Conservation (phyloP, 2,797 vertebrate genomes). For the Esox lucius region DNA sequence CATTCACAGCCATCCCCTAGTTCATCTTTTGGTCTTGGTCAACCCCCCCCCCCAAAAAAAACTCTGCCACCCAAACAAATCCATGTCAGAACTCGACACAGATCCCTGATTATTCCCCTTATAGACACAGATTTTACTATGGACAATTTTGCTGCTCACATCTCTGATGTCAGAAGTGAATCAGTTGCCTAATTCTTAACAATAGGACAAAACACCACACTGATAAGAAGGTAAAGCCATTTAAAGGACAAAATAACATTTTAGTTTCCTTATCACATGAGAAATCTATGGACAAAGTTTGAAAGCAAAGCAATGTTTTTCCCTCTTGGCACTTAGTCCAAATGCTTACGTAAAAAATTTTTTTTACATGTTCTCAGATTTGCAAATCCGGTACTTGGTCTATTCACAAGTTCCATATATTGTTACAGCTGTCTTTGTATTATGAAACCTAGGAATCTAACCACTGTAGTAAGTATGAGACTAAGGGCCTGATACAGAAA, state of each 20-base stretch:
- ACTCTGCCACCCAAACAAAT: conserved; percentile 31
- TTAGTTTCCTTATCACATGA: no score
- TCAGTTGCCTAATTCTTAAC: conserved; percentile 13
- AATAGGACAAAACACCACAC: conserved; percentile 17
- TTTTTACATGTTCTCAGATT: no score
- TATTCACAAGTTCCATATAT: background rate
- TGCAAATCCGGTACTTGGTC: background rate
- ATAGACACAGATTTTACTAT: conserved; percentile 56
- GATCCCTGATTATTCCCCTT: conserved; percentile 44
- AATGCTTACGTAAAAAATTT: no score
- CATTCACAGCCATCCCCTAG: conserved; percentile 43
- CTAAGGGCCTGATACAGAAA: background rate
- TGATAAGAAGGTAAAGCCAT: background rate
- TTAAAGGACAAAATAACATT: background rate
- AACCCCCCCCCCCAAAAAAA: conserved; percentile 11
- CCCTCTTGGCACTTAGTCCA: no score
- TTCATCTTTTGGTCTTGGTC: conserved; percentile 21
- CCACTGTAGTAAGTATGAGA: background rate
- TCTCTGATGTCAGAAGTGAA: conserved; percentile 38
- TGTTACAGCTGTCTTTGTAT: background rate
- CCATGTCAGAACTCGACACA: conserved; percentile 45
- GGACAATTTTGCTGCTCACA: conserved; percentile 27
- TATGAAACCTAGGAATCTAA: background rate
- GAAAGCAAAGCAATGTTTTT: no score
- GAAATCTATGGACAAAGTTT: no score